Conservation (phyloP, 2,113 vertebrate genomes). For the Chlamydotis undulata region DNA sequence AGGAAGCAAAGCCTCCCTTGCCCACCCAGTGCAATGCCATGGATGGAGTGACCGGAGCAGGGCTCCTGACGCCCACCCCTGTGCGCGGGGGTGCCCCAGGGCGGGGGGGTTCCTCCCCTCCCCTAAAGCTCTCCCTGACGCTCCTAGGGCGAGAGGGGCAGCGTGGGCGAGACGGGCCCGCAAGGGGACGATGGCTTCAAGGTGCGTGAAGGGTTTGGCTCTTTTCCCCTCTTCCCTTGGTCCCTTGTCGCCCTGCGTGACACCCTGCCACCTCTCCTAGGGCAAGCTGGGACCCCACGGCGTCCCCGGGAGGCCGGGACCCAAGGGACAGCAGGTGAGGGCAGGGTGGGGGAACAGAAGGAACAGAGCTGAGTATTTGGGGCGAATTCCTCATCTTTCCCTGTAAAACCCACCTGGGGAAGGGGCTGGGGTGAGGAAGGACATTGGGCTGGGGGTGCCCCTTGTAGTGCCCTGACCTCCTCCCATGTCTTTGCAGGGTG, state of each 20-base stretch:
- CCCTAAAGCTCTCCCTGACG: not conserved
- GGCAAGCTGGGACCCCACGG: conserved; percentile 78
- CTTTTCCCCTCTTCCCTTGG: not conserved
- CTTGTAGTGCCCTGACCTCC: not conserved
- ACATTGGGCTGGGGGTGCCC: not conserved
- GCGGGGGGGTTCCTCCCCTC: not conserved
- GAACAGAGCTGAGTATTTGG: not conserved
- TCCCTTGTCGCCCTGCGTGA: not conserved
- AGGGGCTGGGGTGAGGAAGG: not conserved
- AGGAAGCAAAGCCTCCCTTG: not conserved
- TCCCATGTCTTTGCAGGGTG: conserved; percentile 69
- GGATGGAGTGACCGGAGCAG: not conserved
- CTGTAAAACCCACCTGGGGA: not conserved
- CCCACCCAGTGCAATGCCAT: no score
- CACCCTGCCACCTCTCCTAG: conserved; percentile 43
- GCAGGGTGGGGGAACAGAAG: not conserved
- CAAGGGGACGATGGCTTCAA: conserved; percentile 79
- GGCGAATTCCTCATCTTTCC: not conserved
- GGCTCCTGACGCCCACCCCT: rapidly evolving
- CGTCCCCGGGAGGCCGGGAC: conserved; percentile 67
- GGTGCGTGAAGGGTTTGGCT: conserved; percentile 59
- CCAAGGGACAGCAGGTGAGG: conserved; percentile 84
- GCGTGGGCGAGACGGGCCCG: conserved; percentile 75
- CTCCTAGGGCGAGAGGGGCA: conserved; percentile 83
- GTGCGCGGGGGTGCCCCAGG: rapidly evolving